Conservation (phyloP, 2,113 vertebrate species). For the Mirza zaza region DNA sequence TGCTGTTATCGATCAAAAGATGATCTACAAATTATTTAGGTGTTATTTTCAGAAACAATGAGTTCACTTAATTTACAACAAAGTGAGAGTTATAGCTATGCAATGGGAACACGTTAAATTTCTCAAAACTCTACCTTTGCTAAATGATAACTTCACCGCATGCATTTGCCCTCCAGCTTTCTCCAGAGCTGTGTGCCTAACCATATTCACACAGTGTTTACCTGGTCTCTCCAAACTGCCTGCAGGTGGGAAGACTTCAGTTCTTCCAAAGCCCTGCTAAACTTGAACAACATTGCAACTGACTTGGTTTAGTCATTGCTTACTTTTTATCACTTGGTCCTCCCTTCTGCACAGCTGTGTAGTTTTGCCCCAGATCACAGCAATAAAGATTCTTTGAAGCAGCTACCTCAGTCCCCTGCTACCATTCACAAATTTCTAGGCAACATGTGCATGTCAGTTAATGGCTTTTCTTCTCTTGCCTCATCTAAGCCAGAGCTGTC, state of each 20-base stretch:
- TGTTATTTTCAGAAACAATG: neutral
- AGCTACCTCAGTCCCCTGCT: neutral
- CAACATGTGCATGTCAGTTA: neutral
- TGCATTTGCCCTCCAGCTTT: neutral
- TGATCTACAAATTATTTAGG: slow-evolving; percentile 1
- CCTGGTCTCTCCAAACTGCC: neutral
- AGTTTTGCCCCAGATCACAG: neutral
- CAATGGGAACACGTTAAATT: neutral
- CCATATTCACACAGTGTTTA: neutral
- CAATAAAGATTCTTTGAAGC: neutral
- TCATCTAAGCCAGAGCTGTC: neutral
- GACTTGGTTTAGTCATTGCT: neutral
- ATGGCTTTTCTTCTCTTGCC: neutral
- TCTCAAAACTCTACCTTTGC: slow-evolving; percentile 22
- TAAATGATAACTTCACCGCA: neutral
- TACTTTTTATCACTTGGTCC: neutral
- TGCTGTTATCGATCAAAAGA: slow-evolving; percentile 25
- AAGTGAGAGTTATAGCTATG: neutral
- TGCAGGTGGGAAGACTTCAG: neutral
- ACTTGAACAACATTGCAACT: neutral
- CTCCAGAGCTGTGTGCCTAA: neutral
- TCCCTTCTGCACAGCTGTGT: neutral
- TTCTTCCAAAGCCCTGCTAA: neutral
- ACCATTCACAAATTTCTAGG: neutral
- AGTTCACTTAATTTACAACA: slow-evolving; percentile 29